These are phyloP conservation scores for Sinhomidia bicolor DNA, from an alignment of 2,888 invertebrate genomes.

Conservation along the genomic window DNA sequence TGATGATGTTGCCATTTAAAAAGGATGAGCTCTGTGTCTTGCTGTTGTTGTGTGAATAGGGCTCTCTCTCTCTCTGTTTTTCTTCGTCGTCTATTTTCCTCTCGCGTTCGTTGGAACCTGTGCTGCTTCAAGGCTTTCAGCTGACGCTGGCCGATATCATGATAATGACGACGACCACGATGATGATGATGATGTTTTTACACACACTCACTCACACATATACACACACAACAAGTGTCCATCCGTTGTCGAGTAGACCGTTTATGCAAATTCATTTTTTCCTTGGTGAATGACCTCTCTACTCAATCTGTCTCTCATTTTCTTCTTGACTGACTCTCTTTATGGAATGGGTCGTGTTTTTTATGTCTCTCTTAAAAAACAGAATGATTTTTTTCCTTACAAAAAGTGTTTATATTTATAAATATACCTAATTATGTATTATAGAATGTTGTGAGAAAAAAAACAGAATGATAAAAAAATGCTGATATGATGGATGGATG, in stretches of 20 bases:
- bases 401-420: not conserved
- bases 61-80: too few species aligned
- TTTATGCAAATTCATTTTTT: constrained; percentile 74
- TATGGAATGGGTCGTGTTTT: constrained; percentile 52
- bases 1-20: not conserved
- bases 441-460: not conserved
- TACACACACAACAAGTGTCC: constrained; percentile 47
- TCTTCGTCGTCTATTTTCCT: not conserved
- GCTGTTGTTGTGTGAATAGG: not conserved
- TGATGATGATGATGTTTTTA: constrained; percentile 32
- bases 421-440: too few species aligned
- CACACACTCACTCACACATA: constrained; percentile 1
- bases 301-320: constrained; percentile 51
- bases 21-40: not conserved
- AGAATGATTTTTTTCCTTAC: not conserved
- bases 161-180: not conserved
- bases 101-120: constrained; percentile 34
- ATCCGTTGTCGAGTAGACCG: constrained; percentile 62
- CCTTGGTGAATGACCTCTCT: constrained; percentile 79
- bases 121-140: constrained; percentile 69
- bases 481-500: too few species aligned
- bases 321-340: constrained; percentile 47
- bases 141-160: constrained; percentile 66
- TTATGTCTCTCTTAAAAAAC: not conserved
- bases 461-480: too few species aligned